Percentiles rank a stretch among this genome's conserved stretches.
Evolutionary conservation across 2,888 invertebrate genomes (phyloP).

Genomic region (Drosophila anceps): DNA sequence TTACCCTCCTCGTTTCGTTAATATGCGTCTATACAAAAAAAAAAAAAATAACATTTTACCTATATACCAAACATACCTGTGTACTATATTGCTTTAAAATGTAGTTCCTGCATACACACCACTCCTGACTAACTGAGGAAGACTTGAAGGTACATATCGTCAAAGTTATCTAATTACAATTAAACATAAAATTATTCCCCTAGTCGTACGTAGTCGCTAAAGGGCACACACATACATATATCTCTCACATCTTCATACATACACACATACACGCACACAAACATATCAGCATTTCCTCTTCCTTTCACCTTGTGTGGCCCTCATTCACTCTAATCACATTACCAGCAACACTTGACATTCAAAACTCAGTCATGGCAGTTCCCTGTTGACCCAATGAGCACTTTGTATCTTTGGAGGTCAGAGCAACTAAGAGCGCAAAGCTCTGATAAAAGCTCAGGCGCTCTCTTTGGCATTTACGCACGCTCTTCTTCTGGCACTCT

Average conservation of each 20-base stretch:
- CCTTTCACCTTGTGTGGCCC: conserved; percentile 6
- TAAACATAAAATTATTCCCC: conserved; percentile 48
- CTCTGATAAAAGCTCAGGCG: conserved; percentile 28
- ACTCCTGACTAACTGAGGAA: conserved; percentile 85
- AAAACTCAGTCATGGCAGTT: conserved; percentile 33
- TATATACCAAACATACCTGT: conserved; percentile 48
- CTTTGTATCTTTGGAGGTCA: conserved; percentile 13
- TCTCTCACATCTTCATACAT: conserved; percentile 13
- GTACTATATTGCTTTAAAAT: conserved; percentile 54
- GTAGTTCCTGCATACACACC: conserved; percentile 71
- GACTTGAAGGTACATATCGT: conserved; percentile 83
- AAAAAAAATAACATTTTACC: conserved; percentile 22
- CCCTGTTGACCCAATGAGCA: conserved; percentile 35
- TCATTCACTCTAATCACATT: background rate
- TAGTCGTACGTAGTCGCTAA: conserved; percentile 49
- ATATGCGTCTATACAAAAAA: conserved; percentile 44
- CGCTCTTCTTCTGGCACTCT: background rate
- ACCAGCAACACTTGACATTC: conserved; percentile 36
- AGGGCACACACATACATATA: conserved; percentile 49
- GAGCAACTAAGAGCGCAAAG: conserved; percentile 34
- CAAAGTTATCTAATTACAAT: conserved; percentile 49
- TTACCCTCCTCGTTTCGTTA: conserved; percentile 54
- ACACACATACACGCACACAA: background rate
- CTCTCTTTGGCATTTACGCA: background rate
- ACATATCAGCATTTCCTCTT: conserved; percentile 3